Base-by-base conservation (phyloP, 1,140 invertebrate species). In the Phymastichus coffea region DNA sequence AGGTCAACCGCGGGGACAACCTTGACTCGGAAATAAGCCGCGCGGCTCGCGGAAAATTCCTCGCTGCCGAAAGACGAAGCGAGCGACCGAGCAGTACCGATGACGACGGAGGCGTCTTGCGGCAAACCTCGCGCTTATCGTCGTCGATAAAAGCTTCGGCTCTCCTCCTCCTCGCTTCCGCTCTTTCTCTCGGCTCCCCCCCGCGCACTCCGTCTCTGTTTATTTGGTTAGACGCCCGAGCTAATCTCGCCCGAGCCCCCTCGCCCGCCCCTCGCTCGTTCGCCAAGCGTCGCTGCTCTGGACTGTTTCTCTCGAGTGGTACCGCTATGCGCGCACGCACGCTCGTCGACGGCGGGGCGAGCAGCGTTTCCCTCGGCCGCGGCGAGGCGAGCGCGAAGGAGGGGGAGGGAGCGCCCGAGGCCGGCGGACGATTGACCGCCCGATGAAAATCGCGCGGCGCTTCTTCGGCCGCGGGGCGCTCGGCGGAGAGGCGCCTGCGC, bases 221-320 rank as follows among this genome's bases (percentile, higher is more conserved):
- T 57, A 57, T 57, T 49, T 57, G 49, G 46, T 48, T 57, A 40
- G 49, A 57, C 49, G 43, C 35, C 55, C 14, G 25, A 9, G 44
- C 22, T 49, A 49, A 57, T 57, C 33, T 56, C 23, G 40, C 37
- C 15, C n/a, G n/a, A n/a, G n/a, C n/a, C n/a, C n/a, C n/a, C n/a
- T 53, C 14, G 23, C 10, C n/a, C 25, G 25, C 14, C n/a, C 35
- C n/a, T 25, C 20, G 20, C 1, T 4, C 26, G n/a, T 47, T 4
- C 19, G 12, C 44, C 37, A 8, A 4, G 3, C 19, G 20, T n/a
- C 38, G 38, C 2, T 19, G 41, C 6, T 20, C 41, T 43, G 17
- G 41, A 23, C 9, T 22, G 41, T 20, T 43, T 43, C 20, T 4
- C 14, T 40, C 38, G 38, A n/a, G 2, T 40, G n/a, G n/a, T n/a